Conservation (phyloP, 2,888 invertebrate genomes). For the Choristoneura rosaceana region DNA sequence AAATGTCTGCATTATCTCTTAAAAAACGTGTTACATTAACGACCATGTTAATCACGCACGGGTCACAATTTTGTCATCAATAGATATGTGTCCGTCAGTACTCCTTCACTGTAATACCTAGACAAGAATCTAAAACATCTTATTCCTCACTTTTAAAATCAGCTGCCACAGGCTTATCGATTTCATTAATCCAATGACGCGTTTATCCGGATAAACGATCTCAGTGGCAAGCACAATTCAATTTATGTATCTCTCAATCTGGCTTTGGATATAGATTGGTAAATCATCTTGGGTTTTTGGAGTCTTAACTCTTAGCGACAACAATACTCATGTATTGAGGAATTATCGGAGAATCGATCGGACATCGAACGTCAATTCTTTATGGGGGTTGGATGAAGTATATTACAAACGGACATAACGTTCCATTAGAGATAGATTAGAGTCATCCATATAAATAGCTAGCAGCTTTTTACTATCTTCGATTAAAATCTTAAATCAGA, state of each 20-base stretch:
- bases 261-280: conserved; percentile 34
- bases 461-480: not conserved
- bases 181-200: conserved; percentile 34
- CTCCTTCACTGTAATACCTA: not conserved
- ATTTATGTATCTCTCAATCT: conserved; percentile 42
- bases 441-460: too few species aligned
- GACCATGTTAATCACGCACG: not conserved
- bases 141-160: conserved; percentile 9
- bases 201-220: conserved; percentile 23
- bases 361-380: conserved; percentile 18
- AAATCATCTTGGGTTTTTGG: conserved; percentile 35
- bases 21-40: not conserved
- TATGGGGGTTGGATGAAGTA: conserved; percentile 9
- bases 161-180: conserved; percentile 24
- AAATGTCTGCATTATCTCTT: too few species aligned
- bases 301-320: conserved; percentile 21
- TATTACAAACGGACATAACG: conserved; percentile 23
- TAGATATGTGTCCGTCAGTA: not conserved
- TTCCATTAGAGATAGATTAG: conserved; percentile 23
- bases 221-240: conserved; percentile 36
- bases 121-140: conserved; percentile 11
- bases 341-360: conserved; percentile 25
- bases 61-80: not conserved
- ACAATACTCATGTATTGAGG: conserved; percentile 36
- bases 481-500: too few species aligned